Base-by-base conservation (phyloP, 2,113 vertebrate genomes). In the Mastomys natalensis region DNA sequence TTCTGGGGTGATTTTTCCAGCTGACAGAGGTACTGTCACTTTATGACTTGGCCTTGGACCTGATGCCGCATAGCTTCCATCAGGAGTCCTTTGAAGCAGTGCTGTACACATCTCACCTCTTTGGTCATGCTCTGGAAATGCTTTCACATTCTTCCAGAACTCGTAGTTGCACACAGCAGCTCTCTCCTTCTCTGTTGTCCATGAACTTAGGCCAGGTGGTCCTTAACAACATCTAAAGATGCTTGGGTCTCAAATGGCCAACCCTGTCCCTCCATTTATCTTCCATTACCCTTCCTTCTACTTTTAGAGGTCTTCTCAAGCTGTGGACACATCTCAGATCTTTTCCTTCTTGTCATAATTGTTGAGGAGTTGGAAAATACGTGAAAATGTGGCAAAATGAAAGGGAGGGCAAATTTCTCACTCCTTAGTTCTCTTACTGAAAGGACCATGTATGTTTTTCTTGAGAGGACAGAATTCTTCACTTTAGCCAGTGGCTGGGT, bases 41-140 rank as follows among this genome's bases (percentile, higher is more conserved):
- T 73, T 72, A 45, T 53, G 64, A 78, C 12, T 53, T 48, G 51
- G 45, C 22, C 70, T 91, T 85, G 72, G 55, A 72, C 43, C 31
- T 60, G 40, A 17, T 43, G 53, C 66, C 55, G 24, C 7, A 19
- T 89, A 19, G 12, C 24, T 60, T 72, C 76, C 24, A 0, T 89
- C 60, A 15, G 1, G 70, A 7, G 31, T n/a, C 48, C 60, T n/a
- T 26, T 76, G 60, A 31, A 82, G 62, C 6, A n/a, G 3, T 85
- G 43, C 70, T 21, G 0, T 60, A 3, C 11, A 15, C 4, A 11
- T 12, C 48, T 62, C 13, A 1, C 3, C 29, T 16, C 2, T 29
- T 24, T 37, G 43, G 22, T 58, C 24, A 0, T 45, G 37, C 9
- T 43, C 70, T 37, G 62, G 13, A 37, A 64, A 29, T 37, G 62